A percentile compares a stretch with the other conserved stretches of the same genome.
These are phyloP conservation scores for Gobio gobio DNA, from an alignment of 2,113 vertebrate genomes.

Conservation along the genomic window DNA sequence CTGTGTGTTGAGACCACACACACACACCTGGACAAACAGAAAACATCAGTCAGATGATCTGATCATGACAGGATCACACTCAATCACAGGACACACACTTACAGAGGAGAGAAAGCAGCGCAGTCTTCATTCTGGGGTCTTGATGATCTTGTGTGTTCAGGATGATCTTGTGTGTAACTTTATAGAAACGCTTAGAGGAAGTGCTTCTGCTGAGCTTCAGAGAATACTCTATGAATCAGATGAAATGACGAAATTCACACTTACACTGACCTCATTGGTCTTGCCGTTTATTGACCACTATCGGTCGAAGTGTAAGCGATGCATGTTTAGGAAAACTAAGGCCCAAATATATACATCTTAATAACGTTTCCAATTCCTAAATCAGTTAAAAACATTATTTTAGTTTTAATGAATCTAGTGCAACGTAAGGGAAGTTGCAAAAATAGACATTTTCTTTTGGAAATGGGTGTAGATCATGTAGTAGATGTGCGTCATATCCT, in stretches of 20 bases:
- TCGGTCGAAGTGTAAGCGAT: not conserved
- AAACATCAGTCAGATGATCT: slow-evolving; percentile 1
- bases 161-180: not conserved
- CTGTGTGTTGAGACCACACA: slow-evolving; percentile 1
- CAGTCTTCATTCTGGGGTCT: not conserved
- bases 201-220: not conserved
- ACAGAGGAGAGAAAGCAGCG: slow-evolving; percentile 9
- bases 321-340: not conserved
- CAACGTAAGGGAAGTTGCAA: not conserved
- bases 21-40: slow-evolving; percentile 5
- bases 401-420: not conserved
- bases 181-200: not conserved
- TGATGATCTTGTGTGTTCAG: too few species aligned
- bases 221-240: not conserved
- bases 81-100: not conserved
- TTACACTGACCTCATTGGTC: not conserved
- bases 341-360: not conserved
- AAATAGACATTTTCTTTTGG: not conserved
- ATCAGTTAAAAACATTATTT: not conserved
- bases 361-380: not conserved
- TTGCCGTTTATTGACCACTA: not conserved
- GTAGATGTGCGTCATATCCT: not conserved
- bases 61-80: not conserved
- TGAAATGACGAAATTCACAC: not conserved
- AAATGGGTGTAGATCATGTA: not conserved